Percentiles rank a stretch among this genome's conserved stretches.
Evolutionary conservation across 1,140 invertebrate species (phyloP).

Genomic region (Centruroides sculpturatus): DNA sequence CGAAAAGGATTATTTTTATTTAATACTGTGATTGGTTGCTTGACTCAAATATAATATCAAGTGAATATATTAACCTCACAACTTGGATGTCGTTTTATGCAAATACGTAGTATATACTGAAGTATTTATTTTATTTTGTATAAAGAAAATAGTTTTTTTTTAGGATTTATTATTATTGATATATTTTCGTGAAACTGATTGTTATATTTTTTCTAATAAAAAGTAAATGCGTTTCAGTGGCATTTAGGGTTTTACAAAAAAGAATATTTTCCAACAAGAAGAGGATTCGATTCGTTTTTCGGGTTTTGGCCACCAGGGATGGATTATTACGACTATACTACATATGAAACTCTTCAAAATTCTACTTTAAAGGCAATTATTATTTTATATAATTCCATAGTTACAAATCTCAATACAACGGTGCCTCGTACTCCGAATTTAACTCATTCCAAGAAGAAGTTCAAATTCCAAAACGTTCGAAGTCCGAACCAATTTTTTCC

Average conservation of each 20-base stretch:
- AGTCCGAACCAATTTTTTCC: no score
- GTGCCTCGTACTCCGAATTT: no score
- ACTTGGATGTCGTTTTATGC: no score
- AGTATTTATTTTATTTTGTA: not conserved
- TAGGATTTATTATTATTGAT: constrained; percentile 3
- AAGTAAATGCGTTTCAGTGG: constrained; percentile 21
- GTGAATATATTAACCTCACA: no score
- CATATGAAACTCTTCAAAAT: not conserved
- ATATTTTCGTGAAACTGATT: not conserved
- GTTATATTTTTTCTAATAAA: not conserved
- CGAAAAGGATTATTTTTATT: no score
- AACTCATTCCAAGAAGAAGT: no score
- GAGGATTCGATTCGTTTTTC: constrained; percentile 30
- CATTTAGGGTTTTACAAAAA: constrained; percentile 30
- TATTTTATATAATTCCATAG: not conserved
- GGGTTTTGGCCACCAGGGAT: constrained; percentile 21
- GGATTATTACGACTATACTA: constrained; percentile 17
- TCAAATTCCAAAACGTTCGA: no score
- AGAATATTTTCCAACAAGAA: constrained; percentile 23
- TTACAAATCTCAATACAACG: not conserved
- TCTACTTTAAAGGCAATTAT: not conserved
- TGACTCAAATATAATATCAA: no score
- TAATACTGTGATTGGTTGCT: no score
- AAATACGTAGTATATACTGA: no score
- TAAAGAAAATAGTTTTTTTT: not conserved